Evolutionary conservation across 2,113 vertebrate genomes (phyloP).

Genomic region (Microtus oregoni): DNA sequence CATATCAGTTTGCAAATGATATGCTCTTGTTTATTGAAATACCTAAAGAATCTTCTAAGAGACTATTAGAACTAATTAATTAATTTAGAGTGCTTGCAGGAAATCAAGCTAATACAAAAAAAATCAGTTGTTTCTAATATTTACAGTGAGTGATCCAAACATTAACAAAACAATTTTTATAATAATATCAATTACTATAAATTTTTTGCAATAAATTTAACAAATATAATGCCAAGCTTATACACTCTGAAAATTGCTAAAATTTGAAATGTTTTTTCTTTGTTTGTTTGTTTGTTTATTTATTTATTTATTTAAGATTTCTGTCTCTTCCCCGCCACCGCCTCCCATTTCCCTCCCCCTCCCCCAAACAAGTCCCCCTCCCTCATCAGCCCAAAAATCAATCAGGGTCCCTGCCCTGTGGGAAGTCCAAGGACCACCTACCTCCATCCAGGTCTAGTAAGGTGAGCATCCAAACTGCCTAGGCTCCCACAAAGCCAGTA

Average conservation of each 20-base stretch:
- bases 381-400: too few relatives aligned
- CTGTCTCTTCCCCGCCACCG: too few relatives aligned
- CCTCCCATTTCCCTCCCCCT: too few relatives aligned
- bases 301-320: too few relatives aligned
- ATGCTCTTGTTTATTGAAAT: not conserved
- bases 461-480: too few relatives aligned
- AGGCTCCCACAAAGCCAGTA: too few relatives aligned
- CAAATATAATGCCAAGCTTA: not conserved
- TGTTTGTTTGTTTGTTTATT: too few relatives aligned
- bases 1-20: not conserved
- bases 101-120: not conserved
- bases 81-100: not conserved
- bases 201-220: not conserved
- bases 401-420: too few relatives aligned
- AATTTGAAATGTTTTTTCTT: not conserved
- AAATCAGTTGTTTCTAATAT: not conserved
- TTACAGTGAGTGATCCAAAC: not conserved
- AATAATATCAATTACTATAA: constrained; percentile 7
- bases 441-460: too few relatives aligned
- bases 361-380: too few relatives aligned
- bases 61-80: constrained; percentile 23
- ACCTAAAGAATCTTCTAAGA: not conserved
- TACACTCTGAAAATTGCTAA: not conserved
- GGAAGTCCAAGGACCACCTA: too few relatives aligned
- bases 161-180: not conserved